phyloP scores from a whole-genome alignment of 2,113 vertebrate genomes.

The Symphodus melops region DNA sequence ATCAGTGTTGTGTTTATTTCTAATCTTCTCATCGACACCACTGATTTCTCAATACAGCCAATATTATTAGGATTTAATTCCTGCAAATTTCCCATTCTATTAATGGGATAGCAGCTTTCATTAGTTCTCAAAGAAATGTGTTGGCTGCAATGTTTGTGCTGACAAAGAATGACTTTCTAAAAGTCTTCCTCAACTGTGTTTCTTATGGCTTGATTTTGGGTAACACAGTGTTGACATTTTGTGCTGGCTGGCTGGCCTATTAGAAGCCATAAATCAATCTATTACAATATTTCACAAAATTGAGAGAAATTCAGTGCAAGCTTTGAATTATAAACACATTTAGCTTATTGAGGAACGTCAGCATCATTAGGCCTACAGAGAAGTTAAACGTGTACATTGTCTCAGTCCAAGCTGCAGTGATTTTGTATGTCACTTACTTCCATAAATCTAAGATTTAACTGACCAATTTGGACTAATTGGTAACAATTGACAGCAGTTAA shows the following conservation, averaged over 20 bases:
- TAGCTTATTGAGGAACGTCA: constrained; percentile 38
- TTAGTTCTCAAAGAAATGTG: constrained; percentile 34
- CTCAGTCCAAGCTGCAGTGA: constrained; percentile 38
- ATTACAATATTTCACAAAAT: constrained; percentile 52
- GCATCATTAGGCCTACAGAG: constrained; percentile 41
- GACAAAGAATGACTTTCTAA: constrained; percentile 38
- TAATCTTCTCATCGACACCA: constrained; percentile 58
- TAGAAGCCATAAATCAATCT: constrained; percentile 47
- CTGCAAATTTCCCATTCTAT: constrained; percentile 55
- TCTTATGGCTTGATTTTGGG: constrained; percentile 35
- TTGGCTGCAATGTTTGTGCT: constrained; percentile 32
- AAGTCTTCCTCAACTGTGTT: constrained; percentile 52
- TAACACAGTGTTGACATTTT: constrained; percentile 22
- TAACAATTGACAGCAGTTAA: constrained; percentile 67
- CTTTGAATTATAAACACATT: constrained; percentile 58
- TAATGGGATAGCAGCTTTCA: constrained; percentile 55
- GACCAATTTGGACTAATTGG: constrained; percentile 74
- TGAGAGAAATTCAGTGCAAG: constrained; percentile 59
- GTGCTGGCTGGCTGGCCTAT: constrained; percentile 11
- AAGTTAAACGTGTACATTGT: constrained; percentile 32
- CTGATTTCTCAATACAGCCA: constrained; percentile 40
- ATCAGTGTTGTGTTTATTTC: constrained; percentile 43
- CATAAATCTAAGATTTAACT: constrained; percentile 60
- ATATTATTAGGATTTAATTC: constrained; percentile 51
- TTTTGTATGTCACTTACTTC: constrained; percentile 43